phyloP scores from a whole-genome alignment of 2,113 vertebrate genomes.

The Notiomystis cincta region DNA sequence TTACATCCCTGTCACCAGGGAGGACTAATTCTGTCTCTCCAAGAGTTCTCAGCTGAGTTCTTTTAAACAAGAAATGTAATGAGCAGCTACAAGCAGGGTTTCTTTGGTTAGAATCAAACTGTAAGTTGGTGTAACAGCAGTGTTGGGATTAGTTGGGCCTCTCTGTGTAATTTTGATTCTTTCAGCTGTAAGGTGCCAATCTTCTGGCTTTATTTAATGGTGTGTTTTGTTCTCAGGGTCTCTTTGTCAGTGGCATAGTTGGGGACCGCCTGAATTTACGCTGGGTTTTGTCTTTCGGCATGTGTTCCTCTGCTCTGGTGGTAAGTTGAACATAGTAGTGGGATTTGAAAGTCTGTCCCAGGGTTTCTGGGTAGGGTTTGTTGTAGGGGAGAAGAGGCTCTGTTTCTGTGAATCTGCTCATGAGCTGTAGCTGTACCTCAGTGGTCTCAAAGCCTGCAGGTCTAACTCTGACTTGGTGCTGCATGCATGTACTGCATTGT shows the following conservation, averaged over 20 bases:
- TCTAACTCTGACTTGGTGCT: background rate
- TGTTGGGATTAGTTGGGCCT: background rate
- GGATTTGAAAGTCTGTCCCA: background rate
- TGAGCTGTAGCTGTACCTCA: background rate
- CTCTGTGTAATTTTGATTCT: background rate
- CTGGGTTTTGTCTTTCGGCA: constrained; percentile 88
- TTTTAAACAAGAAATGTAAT: background rate
- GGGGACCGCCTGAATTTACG: constrained; percentile 91
- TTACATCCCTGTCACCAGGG: background rate
- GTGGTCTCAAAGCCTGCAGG: background rate
- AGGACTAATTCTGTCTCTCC: background rate
- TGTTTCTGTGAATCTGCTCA: background rate
- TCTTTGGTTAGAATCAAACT: background rate
- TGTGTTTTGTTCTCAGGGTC: constrained; percentile 76
- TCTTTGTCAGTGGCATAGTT: constrained; percentile 89
- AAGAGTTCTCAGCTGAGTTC: background rate
- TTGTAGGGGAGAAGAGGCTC: background rate
- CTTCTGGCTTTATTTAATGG: background rate
- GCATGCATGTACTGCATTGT: background rate
- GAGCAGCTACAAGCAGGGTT: background rate
- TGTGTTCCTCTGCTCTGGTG: constrained; percentile 92
- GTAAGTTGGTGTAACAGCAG: background rate
- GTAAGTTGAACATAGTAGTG: constrained; percentile 69
- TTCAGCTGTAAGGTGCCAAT: background rate
- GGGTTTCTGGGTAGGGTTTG: background rate